Evolutionary conservation across 2,888 invertebrate species (phyloP).

Genomic region (Trichopoda pennipes): DNA sequence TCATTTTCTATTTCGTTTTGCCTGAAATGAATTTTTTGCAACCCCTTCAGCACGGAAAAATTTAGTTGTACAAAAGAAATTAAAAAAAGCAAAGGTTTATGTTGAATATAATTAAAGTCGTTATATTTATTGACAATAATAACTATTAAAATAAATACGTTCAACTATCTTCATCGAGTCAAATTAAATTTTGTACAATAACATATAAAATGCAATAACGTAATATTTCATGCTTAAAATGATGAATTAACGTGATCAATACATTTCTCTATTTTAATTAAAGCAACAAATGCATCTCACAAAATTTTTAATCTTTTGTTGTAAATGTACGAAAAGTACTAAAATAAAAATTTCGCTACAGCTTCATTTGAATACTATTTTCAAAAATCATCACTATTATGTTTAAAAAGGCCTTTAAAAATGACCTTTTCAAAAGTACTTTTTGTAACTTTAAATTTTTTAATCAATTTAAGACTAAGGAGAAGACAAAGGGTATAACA

Average conservation of each 20-base stretch:
- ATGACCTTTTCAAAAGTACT: too few relatives aligned
- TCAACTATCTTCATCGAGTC: conserved; percentile 32
- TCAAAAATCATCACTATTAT: too few relatives aligned
- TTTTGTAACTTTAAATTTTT: too few relatives aligned
- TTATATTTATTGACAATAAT: conserved; percentile 66
- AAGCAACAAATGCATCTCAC: too few relatives aligned
- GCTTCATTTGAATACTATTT: too few relatives aligned
- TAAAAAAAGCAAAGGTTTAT: conserved; percentile 54
- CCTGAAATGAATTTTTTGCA: not conserved
- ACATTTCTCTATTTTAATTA: too few relatives aligned
- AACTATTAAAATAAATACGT: conserved; percentile 55
- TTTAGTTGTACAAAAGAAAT: conserved; percentile 10
- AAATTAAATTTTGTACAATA: not conserved
- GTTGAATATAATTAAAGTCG: conserved; percentile 67
- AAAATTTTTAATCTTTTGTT: too few relatives aligned
- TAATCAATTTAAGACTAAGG: too few relatives aligned
- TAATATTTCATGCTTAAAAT: conserved; percentile 23
- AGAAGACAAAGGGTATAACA: too few relatives aligned
- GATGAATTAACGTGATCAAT: conserved; percentile 29
- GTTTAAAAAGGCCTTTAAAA: too few relatives aligned
- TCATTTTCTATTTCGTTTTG: not conserved
- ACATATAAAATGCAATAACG: not conserved
- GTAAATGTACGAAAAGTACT: too few relatives aligned
- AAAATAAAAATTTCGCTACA: too few relatives aligned
- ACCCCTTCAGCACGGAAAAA: conserved; percentile 40